Base-by-base conservation (phyloP, 2,888 invertebrate genomes). In the Leucophenga maculata region DNA sequence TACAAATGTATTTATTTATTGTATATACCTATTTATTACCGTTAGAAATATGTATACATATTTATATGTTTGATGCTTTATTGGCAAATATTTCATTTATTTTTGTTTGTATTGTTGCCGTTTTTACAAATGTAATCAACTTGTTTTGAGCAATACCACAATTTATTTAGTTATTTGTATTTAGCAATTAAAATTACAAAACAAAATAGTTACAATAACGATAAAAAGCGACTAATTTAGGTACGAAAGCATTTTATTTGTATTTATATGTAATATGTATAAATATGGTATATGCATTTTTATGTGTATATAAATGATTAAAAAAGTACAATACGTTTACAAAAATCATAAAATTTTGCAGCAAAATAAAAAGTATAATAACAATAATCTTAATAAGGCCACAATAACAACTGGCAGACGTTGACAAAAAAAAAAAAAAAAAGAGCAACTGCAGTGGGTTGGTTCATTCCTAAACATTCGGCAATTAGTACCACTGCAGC, bases 161-260 rank as follows among this genome's bases (percentile, higher is more conserved):
- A 6, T 59, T 59, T 32, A 14, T 31, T 32, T 52, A 52, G 52
- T 52, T 65, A 11, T 16, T 16, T 52, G 11, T 32, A 31, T 32
- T 52, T 16, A 31, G 31, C 48, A 20, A 22, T 48, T 32, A 60
- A 64, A 46, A 64, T n/a, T 46, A 20, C 20, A 60, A 60, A 60
- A 60, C n/a, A 44, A 18, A 44, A 44, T 22, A 44, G 20, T 64
- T 44, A 64, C 44, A 64, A 20, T 64, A 44, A 64, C 44, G 31
- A 32, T 14, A 78, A 82, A 73, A 80, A 76, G 78, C 76, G 75
- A 73, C 75, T 74, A 75, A 77, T 82, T 80, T 79, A 80, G 80
- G 84, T 80, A 84, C 80, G 82, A 80, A 83, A 84, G 84, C 81
- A 75, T 78, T 65, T 44, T n/a, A 71, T 68, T 67, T 74, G 66